These are phyloP conservation scores for Mamestra configurata DNA, from an alignment of 1,140 invertebrate genomes.

Conservation along the genomic window DNA sequence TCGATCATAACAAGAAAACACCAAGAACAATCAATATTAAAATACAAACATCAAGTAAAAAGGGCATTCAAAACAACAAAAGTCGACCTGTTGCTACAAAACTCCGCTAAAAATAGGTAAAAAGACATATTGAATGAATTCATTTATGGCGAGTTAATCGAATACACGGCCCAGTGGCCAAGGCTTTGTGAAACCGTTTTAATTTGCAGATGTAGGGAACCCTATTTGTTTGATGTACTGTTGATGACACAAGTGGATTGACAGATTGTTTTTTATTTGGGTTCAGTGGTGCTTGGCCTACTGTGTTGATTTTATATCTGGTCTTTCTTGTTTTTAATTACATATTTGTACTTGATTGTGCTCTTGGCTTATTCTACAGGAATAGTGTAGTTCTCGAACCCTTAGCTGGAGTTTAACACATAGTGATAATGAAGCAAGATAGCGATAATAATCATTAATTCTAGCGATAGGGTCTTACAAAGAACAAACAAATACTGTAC, in stretches of 20 bases:
- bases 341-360: no score
- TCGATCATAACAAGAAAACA: neutral
- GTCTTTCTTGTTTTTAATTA: no score
- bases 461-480: no score
- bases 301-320: no score
- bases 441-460: no score
- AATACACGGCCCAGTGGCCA: conserved; percentile 61
- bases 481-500: no score
- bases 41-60: conserved; percentile 15
- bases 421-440: no score
- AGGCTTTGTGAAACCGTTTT: conserved; percentile 57
- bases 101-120: conserved; percentile 39
- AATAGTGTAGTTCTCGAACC: no score
- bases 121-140: conserved; percentile 47
- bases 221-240: conserved; percentile 33
- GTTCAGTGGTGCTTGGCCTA: no score
- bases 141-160: conserved; percentile 64
- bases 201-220: conserved; percentile 36
- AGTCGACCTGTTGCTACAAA: conserved; percentile 37
- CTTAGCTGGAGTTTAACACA: no score
- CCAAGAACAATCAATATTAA: neutral
- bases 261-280: neutral
- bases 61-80: conserved; percentile 7
- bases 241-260: neutral
- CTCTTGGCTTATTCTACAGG: no score